phyloP scores from a whole-genome alignment of 2,113 vertebrate genomes.

The Chloebia gouldiae region DNA sequence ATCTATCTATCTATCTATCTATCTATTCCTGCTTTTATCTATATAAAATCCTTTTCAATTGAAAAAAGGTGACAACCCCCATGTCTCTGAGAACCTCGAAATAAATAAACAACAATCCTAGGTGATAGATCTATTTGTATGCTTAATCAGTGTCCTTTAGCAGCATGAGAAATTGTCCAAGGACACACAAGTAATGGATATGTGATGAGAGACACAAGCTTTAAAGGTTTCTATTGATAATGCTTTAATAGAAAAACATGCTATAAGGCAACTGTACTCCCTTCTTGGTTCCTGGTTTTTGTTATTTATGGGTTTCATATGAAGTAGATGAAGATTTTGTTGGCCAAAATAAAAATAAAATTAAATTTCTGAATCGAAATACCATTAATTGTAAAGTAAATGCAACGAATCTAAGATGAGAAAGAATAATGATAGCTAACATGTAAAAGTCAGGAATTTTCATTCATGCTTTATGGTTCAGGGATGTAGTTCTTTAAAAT shows the following conservation, averaged over 20 bases:
- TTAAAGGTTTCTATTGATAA: not conserved
- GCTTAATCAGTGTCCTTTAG: not conserved
- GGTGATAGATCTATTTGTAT: not conserved
- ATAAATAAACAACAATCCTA: not conserved
- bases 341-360: not conserved
- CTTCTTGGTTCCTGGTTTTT: not conserved
- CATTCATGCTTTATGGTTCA: not conserved
- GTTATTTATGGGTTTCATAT: not conserved
- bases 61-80: not conserved
- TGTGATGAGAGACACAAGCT: not conserved
- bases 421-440: not conserved
- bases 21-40: not conserved
- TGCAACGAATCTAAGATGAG: not conserved
- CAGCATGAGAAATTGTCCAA: not conserved
- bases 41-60: not conserved
- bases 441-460: not conserved
- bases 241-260: not conserved
- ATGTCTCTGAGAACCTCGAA: not conserved
- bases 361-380: not conserved
- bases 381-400: not conserved
- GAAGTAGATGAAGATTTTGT: not conserved
- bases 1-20: not conserved
- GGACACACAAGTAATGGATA: not conserved
- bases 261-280: not conserved
- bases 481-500: not conserved